Evolutionary conservation across 1,140 invertebrate species (phyloP).

Genomic region (Drosophila sp.): DNA sequence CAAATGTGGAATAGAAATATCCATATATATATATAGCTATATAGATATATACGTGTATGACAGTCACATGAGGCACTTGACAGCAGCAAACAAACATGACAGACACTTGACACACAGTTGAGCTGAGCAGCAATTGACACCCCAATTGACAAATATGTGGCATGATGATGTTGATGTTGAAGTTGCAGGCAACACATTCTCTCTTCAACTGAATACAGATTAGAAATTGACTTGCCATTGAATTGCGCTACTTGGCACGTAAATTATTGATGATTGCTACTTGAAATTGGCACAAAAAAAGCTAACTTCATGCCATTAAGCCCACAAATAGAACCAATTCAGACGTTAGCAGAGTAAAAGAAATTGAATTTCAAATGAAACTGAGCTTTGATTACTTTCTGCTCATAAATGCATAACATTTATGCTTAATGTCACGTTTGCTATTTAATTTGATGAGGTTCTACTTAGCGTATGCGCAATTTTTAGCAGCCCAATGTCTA

Average conservation of each 20-base stretch:
- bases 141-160: conserved; percentile 32
- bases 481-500: conserved; percentile 31
- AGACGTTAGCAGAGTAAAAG: neutral
- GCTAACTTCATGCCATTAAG: neutral
- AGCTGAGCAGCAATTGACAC: conserved; percentile 22
- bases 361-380: neutral
- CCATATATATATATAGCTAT: conserved; percentile 23
- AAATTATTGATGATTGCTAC: conserved; percentile 26
- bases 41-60: no score
- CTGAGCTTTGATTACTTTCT: neutral
- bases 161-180: conserved; percentile 1
- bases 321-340: neutral
- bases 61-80: conserved; percentile 65
- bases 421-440: neutral
- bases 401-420: neutral
- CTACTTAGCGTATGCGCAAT: conserved; percentile 58
- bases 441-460: conserved; percentile 47
- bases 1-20: conserved; percentile 9
- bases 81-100: conserved; percentile 74
- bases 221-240: conserved; percentile 40
- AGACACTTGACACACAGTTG: conserved; percentile 46
- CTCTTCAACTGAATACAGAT: conserved; percentile 34
- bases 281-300: conserved; percentile 14
- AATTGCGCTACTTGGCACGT: conserved; percentile 25
- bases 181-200: neutral